Evolutionary conservation across 2,888 invertebrate genomes (phyloP), one percentile per base, ranked within the genome.

Genomic region (Candidula unifasciata): DNA sequence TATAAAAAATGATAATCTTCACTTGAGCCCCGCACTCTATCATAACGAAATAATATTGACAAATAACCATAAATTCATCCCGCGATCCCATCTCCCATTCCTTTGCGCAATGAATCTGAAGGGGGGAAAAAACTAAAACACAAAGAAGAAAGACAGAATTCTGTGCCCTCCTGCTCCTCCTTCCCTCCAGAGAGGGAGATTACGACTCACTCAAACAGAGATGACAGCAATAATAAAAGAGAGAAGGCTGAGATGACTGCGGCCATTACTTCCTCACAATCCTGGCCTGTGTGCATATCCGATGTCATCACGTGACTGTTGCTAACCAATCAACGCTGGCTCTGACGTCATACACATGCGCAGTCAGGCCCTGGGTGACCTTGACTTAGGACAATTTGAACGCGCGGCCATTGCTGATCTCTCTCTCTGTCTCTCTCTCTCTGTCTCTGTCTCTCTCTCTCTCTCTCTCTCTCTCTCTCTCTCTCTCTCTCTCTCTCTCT

Each of bases 281-380:
- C 24, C 16, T 16, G 27, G 76, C 54, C 54, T 76, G 30, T 76
- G 76, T 54, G 76, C 76, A 76, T 76, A 54, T 30, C 76, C 54
- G 30, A 76, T 76, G 76, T 6, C n/a, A 10, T 54, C 76, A 54
- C 57, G 76, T 76, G 76, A 76, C 76, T 57, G 76, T 27, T 54
- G 76, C 18, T 2, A 54, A 18, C 76, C 35, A 54, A 37, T 44
- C 30, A 27, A 2, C 44, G 30, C 16, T 24, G 10, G 21, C 30
- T 3, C 16, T 76, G 76, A 76, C 76, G 76, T 44, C 52, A 57
- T 76, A 54, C 76, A 54, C 76, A 76, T 76, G 76, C 76, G 76
- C 76, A 76, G 52, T 68, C 27, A 27, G 68, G 27, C n/a, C 16
- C 27, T 76, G 6, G 52, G 76, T 76, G 76, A 76, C 76, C 76